A percentile compares a stretch with the other conserved stretches of the same genome.
Conservation (phyloP, 2,797 vertebrate genomes). For the Rhincodon typus region DNA sequence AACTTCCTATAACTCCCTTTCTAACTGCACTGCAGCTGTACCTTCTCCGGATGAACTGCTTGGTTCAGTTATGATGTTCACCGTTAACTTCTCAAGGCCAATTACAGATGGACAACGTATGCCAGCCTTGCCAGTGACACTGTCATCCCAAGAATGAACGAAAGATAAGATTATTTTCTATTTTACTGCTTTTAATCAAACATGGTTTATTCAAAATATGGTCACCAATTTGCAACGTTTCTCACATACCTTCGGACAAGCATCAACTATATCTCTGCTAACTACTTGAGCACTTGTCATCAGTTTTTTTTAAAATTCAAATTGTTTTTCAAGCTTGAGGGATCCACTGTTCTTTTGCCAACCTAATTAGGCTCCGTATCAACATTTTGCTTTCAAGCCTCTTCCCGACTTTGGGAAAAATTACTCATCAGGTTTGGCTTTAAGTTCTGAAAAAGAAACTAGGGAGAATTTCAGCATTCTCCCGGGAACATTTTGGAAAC, state of each 20-base stretch:
- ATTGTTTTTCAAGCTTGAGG: conserved; percentile 14
- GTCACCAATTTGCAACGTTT: conserved; percentile 12
- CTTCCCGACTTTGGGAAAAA: conserved; percentile 32
- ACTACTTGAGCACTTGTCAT: background rate
- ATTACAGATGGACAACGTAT: background rate
- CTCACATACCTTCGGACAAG: background rate
- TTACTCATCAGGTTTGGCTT: conserved; percentile 34
- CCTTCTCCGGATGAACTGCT: background rate
- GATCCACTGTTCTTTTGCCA: conserved; percentile 25
- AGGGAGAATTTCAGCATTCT: conserved; percentile 3
- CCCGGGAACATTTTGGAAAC: background rate
- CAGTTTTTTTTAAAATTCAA: background rate
- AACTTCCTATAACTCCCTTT: background rate
- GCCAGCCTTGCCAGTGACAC: background rate
- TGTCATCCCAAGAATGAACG: background rate
- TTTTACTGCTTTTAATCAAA: background rate
- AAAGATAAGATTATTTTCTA: background rate
- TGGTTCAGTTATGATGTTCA: background rate
- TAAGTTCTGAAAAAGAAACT: conserved; percentile 11
- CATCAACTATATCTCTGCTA: background rate
- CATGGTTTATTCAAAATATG: background rate
- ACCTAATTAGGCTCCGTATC: conserved; percentile 24
- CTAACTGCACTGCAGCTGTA: background rate
- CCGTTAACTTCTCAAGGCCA: background rate
- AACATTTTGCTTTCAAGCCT: conserved; percentile 14